These are phyloP conservation scores for Agraylea sexmaculata DNA, from an alignment of 1,140 invertebrate genomes.

Conservation along the genomic window DNA sequence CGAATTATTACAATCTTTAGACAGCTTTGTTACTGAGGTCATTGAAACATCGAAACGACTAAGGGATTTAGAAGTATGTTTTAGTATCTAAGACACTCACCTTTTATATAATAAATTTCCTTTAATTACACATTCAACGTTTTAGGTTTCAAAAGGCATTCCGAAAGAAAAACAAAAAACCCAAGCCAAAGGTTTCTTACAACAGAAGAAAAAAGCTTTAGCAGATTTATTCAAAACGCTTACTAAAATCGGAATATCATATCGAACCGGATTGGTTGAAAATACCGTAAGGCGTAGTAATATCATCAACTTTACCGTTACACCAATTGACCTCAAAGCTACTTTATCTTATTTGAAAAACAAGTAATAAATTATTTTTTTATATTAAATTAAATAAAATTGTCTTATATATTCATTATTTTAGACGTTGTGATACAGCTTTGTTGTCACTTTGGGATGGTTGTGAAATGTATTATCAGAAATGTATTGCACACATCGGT, in stretches of 20 bases:
- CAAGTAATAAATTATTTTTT: conserved; percentile 25
- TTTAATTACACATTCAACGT: conserved; percentile 11
- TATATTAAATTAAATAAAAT: background rate
- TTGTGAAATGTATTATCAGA: conserved; percentile 65
- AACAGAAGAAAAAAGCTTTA: conserved; percentile 71
- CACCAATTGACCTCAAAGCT: conserved; percentile 49
- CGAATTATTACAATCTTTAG: conserved; percentile 44
- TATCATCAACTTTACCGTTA: conserved; percentile 39
- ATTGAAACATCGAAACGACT: conserved; percentile 51
- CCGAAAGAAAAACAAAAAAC: conserved; percentile 66
- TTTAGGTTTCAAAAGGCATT: conserved; percentile 45
- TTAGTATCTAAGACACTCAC: conserved; percentile 2
- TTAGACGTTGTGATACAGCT: conserved; percentile 41
- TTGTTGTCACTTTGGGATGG: conserved; percentile 54
- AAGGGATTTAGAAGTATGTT: conserved; percentile 49
- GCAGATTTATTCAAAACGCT: conserved; percentile 75
- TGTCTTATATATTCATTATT: conserved; percentile 14
- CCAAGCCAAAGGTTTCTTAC: conserved; percentile 68
- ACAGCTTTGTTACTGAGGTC: conserved; percentile 50
- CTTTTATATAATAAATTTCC: conserved; percentile 4
- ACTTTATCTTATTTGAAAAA: conserved; percentile 37
- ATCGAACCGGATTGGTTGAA: conserved; percentile 57
- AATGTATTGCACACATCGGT: conserved; percentile 55
- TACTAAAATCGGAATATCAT: conserved; percentile 62
- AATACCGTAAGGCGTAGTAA: conserved; percentile 28